Conservation (phyloP, 2,888 invertebrate species). For the Tenthredo distinguenda region DNA sequence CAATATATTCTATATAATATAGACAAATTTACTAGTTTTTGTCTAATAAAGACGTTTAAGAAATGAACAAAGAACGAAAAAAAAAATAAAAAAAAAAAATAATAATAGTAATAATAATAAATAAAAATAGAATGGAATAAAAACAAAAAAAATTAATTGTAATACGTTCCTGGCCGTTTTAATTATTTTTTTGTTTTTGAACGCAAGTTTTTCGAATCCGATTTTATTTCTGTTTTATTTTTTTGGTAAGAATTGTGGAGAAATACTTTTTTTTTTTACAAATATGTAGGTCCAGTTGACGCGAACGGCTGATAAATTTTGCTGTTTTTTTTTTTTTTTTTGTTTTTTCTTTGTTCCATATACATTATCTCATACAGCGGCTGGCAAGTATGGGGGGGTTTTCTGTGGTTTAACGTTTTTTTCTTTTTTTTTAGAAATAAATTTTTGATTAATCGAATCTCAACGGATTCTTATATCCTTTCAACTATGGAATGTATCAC, state of each 20-base stretch:
- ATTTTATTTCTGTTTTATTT: slow-evolving; percentile 25
- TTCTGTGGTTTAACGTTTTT: background rate
- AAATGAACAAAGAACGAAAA: background rate
- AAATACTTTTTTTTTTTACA: background rate
- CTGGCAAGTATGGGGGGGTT: slow-evolving; percentile 11
- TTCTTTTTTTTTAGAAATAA: slow-evolving; percentile 12
- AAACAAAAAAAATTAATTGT: background rate
- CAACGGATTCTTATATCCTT: slow-evolving; percentile 55
- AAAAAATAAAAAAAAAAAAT: background rate
- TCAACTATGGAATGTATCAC: slow-evolving; percentile 76
- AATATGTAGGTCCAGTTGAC: background rate
- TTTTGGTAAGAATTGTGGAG: background rate
- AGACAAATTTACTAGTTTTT: slow-evolving; percentile 57
- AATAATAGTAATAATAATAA: background rate
- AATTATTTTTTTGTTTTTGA: background rate
- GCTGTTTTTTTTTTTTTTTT: slow-evolving; percentile 36
- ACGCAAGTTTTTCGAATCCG: background rate
- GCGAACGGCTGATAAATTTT: slow-evolving; percentile 13
- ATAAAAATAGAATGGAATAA: background rate
- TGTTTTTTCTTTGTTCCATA: slow-evolving; percentile 50
- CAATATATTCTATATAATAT: slow-evolving; percentile 69
- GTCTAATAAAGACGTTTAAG: slow-evolving; percentile 30
- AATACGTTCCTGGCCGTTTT: background rate
- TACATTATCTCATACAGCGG: slow-evolving; percentile 54
- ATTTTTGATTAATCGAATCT: slow-evolving; percentile 34